These are phyloP conservation scores for Eumerus sabulonum DNA, from an alignment of 2,888 invertebrate species.

Conservation along the genomic window DNA sequence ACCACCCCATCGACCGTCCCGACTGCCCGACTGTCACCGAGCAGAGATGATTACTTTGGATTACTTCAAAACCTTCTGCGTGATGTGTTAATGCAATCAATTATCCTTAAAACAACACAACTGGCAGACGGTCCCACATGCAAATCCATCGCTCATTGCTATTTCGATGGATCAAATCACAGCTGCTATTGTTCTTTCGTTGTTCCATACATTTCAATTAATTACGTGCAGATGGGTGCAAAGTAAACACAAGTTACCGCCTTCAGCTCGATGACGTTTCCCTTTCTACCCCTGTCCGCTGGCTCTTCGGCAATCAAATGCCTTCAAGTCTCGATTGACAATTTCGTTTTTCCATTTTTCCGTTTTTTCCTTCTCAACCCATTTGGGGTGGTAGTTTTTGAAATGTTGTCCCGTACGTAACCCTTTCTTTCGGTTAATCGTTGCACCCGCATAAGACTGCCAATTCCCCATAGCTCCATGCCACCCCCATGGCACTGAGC, in stretches of 20 bases:
- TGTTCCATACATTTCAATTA: conserved; percentile 59
- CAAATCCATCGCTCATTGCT: conserved; percentile 37
- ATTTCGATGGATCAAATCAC: conserved; percentile 46
- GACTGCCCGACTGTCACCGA: conserved; percentile 29
- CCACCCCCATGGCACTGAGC: not conserved
- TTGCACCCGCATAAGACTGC: conserved; percentile 68
- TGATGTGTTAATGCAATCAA: conserved; percentile 66
- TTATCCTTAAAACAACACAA: conserved; percentile 66
- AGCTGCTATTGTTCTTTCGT: conserved; percentile 53
- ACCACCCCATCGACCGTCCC: conserved; percentile 1
- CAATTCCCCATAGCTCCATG: conserved; percentile 52
- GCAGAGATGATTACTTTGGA: conserved; percentile 55
- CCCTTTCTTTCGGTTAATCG: conserved; percentile 61
- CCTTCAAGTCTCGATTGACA: conserved; percentile 44
- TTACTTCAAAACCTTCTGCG: conserved; percentile 33
- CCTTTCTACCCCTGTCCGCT: not conserved
- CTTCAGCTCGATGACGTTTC: no score
- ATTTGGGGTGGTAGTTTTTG: no score
- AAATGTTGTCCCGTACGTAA: conserved; percentile 11
- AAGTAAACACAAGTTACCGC: conserved; percentile 62
- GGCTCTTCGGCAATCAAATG: not conserved
- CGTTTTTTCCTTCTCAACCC: no score
- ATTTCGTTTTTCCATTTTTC: no score
- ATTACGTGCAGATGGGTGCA: conserved; percentile 68
- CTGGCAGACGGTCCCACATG: conserved; percentile 49